These are phyloP conservation scores for Cartodere bifasciata DNA, from an alignment of 2,888 invertebrate species.

Conservation along the genomic window DNA sequence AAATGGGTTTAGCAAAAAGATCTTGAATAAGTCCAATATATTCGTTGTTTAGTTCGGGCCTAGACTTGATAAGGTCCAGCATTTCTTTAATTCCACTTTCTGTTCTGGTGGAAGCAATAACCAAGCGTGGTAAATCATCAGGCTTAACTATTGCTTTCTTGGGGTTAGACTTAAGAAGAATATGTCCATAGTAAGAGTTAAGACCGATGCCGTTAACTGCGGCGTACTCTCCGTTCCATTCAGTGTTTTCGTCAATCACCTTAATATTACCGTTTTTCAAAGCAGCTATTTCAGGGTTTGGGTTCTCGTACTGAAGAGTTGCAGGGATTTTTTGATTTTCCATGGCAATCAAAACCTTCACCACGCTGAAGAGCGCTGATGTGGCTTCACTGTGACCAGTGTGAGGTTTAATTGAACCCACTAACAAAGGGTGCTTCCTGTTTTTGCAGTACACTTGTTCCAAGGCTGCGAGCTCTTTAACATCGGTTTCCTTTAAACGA, in stretches of 20 bases:
- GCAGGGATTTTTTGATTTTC: conserved; percentile 78
- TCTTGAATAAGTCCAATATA: conserved; percentile 38
- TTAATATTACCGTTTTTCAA: conserved; percentile 66
- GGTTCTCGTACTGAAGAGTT: conserved; percentile 77
- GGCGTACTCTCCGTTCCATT: conserved; percentile 77
- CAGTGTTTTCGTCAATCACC: conserved; percentile 68
- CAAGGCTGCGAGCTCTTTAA: conserved; percentile 83
- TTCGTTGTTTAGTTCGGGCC: conserved; percentile 37
- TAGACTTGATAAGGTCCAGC: conserved; percentile 46
- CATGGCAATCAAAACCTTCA: conserved; percentile 86
- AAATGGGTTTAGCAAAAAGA: conserved; percentile 36
- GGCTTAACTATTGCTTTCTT: conserved; percentile 46
- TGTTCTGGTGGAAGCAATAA: conserved; percentile 74
- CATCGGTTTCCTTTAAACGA: conserved; percentile 26
- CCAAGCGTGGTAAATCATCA: conserved; percentile 49
- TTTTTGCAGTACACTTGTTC: conserved; percentile 79
- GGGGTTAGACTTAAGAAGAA: conserved; percentile 68
- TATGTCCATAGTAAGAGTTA: conserved; percentile 88
- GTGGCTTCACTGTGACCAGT: conserved; percentile 96
- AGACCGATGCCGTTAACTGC: conserved; percentile 97
- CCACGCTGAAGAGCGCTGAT: conserved; percentile 75
- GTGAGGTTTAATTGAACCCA: conserved; percentile 94
- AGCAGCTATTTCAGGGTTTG: conserved; percentile 82
- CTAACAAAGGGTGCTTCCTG: conserved; percentile 61
- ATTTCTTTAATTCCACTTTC: conserved; percentile 59